These are phyloP conservation scores for Diglossa cyanea DNA, from an alignment of 2,797 vertebrate genomes.

Conservation along the genomic window DNA sequence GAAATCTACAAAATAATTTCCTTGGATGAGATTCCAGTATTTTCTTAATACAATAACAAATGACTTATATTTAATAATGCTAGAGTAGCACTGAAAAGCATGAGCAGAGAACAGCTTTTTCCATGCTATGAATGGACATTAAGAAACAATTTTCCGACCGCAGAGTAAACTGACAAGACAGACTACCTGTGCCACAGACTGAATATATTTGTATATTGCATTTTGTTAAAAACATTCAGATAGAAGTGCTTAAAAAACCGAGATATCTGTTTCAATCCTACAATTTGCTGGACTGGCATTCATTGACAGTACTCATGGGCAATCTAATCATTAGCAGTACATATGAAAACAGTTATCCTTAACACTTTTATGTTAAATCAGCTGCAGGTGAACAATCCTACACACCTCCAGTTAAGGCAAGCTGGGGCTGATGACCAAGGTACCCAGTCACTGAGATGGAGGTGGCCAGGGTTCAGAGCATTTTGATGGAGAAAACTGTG, in stretches of 20 bases:
- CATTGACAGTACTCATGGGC: neutral
- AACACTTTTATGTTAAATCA: neutral
- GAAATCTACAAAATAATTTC: neutral
- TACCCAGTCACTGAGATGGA: neutral
- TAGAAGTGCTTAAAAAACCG: neutral
- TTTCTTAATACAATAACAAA: neutral
- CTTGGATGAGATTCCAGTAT: neutral
- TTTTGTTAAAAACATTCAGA: neutral
- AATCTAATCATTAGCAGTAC: neutral
- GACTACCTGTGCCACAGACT: neutral
- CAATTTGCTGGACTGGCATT: neutral
- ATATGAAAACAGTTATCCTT: neutral
- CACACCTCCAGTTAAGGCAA: neutral
- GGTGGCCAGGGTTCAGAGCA: neutral
- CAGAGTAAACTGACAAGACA: neutral
- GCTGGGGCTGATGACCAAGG: neutral
- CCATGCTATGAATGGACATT: neutral
- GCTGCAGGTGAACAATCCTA: neutral
- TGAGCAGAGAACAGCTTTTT: neutral
- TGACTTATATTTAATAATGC: neutral
- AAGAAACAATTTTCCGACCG: neutral
- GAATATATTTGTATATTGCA: neutral
- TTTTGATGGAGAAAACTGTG: neutral
- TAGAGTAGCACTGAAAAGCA: neutral
- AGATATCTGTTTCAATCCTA: neutral